Percentiles rank a stretch among this genome's conserved stretches.
These are phyloP conservation scores for Enteromius viviparus DNA, from an alignment of 2,797 vertebrate genomes.

Conservation along the genomic window DNA sequence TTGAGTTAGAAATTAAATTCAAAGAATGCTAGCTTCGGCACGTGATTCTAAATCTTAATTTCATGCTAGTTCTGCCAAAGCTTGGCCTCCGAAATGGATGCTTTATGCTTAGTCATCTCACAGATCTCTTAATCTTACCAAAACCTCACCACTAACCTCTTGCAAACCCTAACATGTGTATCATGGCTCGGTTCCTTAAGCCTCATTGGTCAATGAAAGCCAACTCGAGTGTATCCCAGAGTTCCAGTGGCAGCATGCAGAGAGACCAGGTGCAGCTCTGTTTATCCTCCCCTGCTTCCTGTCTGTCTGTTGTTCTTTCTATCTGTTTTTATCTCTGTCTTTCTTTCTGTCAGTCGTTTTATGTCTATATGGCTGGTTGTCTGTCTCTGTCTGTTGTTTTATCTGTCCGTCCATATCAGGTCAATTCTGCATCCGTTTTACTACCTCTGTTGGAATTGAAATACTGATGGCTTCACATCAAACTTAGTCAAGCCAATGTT, in stretches of 20 bases:
- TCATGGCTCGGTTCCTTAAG: constrained; percentile 28
- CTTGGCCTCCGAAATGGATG: neutral
- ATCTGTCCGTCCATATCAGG: neutral
- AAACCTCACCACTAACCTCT: constrained; percentile 36
- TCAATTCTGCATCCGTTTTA: neutral
- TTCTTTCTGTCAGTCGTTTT: neutral
- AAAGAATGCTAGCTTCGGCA: constrained; percentile 3
- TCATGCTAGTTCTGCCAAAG: neutral
- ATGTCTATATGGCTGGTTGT: neutral
- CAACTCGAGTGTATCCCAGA: constrained; percentile 32
- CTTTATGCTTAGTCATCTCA: neutral
- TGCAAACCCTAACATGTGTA: constrained; percentile 31
- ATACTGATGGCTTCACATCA: neutral
- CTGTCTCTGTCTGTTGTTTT: neutral
- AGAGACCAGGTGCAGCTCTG: constrained; percentile 57
- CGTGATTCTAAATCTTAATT: neutral
- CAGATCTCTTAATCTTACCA: constrained; percentile 18
- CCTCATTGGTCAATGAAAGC: constrained; percentile 17
- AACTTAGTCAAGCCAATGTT: neutral
- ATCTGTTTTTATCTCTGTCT: neutral
- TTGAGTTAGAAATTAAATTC: neutral
- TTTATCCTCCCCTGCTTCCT: constrained; percentile 64
- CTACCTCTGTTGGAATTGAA: neutral
- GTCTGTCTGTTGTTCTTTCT: constrained; percentile 34
- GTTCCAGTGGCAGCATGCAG: constrained; percentile 31